Percentiles rank a stretch among this genome's conserved stretches.
These are phyloP conservation scores for Littorina saxatilis DNA, from an alignment of 1,140 invertebrate species.

Conservation along the genomic window DNA sequence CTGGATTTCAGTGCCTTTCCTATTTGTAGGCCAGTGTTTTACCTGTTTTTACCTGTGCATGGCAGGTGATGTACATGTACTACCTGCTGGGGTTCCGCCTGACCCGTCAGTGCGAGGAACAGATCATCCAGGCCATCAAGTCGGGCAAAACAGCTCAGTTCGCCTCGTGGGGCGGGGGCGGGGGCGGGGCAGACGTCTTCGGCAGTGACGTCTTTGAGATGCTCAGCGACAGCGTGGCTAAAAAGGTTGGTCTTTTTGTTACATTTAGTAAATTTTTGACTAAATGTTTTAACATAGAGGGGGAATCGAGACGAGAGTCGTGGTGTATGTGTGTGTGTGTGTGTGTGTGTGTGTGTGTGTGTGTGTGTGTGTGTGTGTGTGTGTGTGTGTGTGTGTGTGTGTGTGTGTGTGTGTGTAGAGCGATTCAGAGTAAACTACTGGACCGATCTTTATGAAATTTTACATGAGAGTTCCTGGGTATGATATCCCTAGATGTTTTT, in stretches of 20 bases:
- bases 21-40: too few species aligned
- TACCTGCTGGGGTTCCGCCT: constrained; percentile 80
- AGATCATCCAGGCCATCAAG: constrained; percentile 40
- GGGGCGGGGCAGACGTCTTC: constrained; percentile 50
- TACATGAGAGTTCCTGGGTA: too few species aligned
- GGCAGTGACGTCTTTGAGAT: constrained; percentile 63
- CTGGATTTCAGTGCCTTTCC: too few species aligned
- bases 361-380: not conserved
- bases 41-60: too few species aligned
- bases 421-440: too few species aligned
- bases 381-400: constrained; percentile 4
- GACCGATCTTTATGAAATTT: too few species aligned
- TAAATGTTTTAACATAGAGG: not conserved
- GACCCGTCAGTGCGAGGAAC: constrained; percentile 54
- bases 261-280: not conserved
- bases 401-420: not conserved
- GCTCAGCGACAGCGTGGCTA: constrained; percentile 41
- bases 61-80: constrained; percentile 84
- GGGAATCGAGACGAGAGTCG: not conserved
- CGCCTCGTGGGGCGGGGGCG: constrained; percentile 57
- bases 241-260: constrained; percentile 46
- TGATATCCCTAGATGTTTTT: too few species aligned
- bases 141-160: constrained; percentile 36
- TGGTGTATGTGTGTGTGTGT: constrained; percentile 19
- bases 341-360: not conserved